Evolutionary conservation across 2,888 invertebrate species (phyloP), one percentile per base, ranked within the genome.

Genomic region (Euzophera pinguis): DNA sequence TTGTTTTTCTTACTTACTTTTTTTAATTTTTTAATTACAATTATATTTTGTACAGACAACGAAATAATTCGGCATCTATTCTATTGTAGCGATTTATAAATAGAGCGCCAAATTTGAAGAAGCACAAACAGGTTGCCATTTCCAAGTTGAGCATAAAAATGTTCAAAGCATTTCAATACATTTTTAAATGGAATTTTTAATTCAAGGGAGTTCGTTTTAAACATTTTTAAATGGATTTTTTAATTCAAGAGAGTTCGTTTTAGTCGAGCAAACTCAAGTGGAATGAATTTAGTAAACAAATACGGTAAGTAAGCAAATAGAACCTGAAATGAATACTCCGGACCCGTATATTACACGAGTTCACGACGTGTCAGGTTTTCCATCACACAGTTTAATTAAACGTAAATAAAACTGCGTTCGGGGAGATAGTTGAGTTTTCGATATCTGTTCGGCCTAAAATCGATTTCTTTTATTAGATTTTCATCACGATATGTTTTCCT

Each of bases 321-420:
- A 12, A 41, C 29, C 49, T 39, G 32, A 50, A 50, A 29, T 39
- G 45, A 16, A 9, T 39, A 29, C 49, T n/a, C n/a, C 17, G 22
- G 69, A 57, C 62, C 54, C 62, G 60, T 66, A n/a, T n/a, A 37
- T 61, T 66, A 64, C 59, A 50, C 22, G 22, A 53, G 64, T 66
- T 22, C 59, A 54, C 63, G 68, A 61, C 63, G 65, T 69, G 59
- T 59, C 63, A 51, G 66, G 66, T 68, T 71, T 70, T 74, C 74
- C 67, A 84, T 83, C 79, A 78, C 72, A 70, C 73, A 68, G 70
- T 78, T 80, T 84, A 84, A 84, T 84, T 84, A 84, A 85, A 83
- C 64, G 80, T 80, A 84, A 84, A 84, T 84, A 84, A 76, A 50
- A 78, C 75, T 74, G 68, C 60, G 71, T 75, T 75, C 75, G 62